Evolutionary conservation across 2,797 vertebrate genomes (phyloP), one percentile per base, ranked within the genome.

Genomic region (Brachymystax lenok): DNA sequence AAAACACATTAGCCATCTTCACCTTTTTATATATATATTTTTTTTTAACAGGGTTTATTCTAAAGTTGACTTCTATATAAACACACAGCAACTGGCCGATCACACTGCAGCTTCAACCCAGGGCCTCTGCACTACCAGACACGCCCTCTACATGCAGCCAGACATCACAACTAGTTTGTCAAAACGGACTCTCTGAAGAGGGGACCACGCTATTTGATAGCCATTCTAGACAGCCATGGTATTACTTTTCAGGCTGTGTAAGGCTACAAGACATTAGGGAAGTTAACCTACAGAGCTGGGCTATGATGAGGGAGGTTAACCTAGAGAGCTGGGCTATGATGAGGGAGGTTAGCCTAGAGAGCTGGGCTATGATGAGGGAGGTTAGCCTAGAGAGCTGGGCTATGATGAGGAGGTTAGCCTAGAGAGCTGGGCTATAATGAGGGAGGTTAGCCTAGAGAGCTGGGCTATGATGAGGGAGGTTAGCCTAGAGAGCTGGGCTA

Each of bases 111-210:
- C 91, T 40, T n/a, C 21, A 24, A 17, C n/a, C 14, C 72, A 63
- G 10, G 88, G 86, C 88, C 87, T 88, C 90, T 92, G 92, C 93
- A 61, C 59, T 61, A 21, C n/a, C n/a, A 94, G 93, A 93, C 93
- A 93, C 93, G 90, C 94, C 93, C 93, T 93, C 91, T 81, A 82
- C 82, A 80, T 84, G 46, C 5, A 71, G 68, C 84, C 27, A 79
- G 27, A 67, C 27, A 66, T 16, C 73, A 30, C 83, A 87, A 84
- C 81, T 78, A 86, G 78, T 79, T 71, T 30, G 28, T 56, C 5
- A n/a, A 28, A 28, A 86, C 64, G 70, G 69, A 17, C 40, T n/a
- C 40, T n/a, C n/a, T 46, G 40, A 1, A 24, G 8, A 27, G 46
- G 69, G 35, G 35, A 19, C n/a, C 21, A 12, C 8, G 12, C 8